Evolutionary conservation across 2,797 vertebrate species (phyloP), one percentile per base, ranked within the genome.

Genomic region (Helostoma temminkii): DNA sequence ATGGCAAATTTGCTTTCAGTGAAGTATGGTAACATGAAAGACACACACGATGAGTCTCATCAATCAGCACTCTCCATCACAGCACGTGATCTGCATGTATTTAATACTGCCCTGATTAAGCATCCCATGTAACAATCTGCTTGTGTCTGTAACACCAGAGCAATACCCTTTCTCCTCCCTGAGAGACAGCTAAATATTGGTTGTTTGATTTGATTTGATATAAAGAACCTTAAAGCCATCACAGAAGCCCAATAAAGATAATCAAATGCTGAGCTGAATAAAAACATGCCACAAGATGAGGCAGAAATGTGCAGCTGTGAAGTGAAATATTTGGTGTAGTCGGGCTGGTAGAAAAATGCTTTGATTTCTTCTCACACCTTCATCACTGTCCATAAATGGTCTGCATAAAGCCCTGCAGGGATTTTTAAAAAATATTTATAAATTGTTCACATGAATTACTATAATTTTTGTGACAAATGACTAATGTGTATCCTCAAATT

Each of bases 31-130:
- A 56, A 57, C 21, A 63, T 46, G 69, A 80, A 82, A 81, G 78
- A 83, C 78, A 68, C 55, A 37, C 6, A 1, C 59, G 76, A 83
- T 70, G 56, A 71, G 63, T 43, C 48, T 76, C 77, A 82, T 83
- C 69, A 66, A 57, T 76, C 70, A 61, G 55, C 18, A 30, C 25
- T 14, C 22, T 16, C 30, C n/a, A 21, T 49, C 48, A 16, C 25
- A 30, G 47, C 43, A 48, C 48, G 63, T 62, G 48, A 14, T 66
- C 54, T 57, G 41, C 24, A 57, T n/a, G 61, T 42, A 49, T 34
- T 73, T 28, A 68, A 74, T 50, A 48, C 25, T 58, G 49, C 19
- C 41, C 46, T 18, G 56, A 78, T 71, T 78, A 74, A 64, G 34
- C 42, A 12, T 11, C n/a, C 1, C 30, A 11, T 48, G 45, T 53